Base-by-base conservation (phyloP, 2,888 invertebrate species). In the Isotomurus palustris region DNA sequence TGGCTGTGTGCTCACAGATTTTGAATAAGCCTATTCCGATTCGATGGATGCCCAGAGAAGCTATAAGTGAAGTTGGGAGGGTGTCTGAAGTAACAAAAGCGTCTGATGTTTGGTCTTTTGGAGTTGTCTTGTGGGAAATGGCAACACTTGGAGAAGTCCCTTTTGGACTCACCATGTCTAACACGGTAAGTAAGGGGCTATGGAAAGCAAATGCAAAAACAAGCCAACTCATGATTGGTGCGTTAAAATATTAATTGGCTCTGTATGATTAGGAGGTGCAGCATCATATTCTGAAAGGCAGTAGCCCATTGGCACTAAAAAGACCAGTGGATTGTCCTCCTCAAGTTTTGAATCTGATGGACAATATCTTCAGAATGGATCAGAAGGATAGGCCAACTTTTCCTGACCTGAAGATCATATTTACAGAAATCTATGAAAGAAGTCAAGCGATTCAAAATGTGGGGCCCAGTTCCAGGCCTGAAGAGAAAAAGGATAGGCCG, bases 21-120 rank as follows among this genome's bases (percentile, higher is more conserved):
- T 8, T 24, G 10, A 17, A 25, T 3, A 57, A 25, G 36, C 22
- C 56, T 12, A 21, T 59, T 21, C 60, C 65, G 2, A 45, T 65
- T 21, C 57, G 65, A 6, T 62, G 62, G 62, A 44, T 51, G 3
- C 56, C 65, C 1, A 58, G 51, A 22, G 65, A 65, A 50, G 43
- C 56, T n/a, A 22, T 65, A n/a, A 36, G 38, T n/a, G 53, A 12
- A 2, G 53, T 44, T 24, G 17, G 41, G 10, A 28, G 17, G 2
- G 21, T 22, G 2, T 1, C 44, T 2, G 56, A 50, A 17, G 49
- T 59, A 8, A 56, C 59, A 3, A 21, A 19, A 3, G n/a, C 24
- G 1, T 53, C 58, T 2, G 62, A 62, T 44, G 53, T 53, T 14
- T 62, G 62, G 62, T 45, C 51, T 38, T 62, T 62, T 47, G 62